phyloP scores from a whole-genome alignment of 64 coral and sea anemone genomes.

The Montipora sp. region DNA sequence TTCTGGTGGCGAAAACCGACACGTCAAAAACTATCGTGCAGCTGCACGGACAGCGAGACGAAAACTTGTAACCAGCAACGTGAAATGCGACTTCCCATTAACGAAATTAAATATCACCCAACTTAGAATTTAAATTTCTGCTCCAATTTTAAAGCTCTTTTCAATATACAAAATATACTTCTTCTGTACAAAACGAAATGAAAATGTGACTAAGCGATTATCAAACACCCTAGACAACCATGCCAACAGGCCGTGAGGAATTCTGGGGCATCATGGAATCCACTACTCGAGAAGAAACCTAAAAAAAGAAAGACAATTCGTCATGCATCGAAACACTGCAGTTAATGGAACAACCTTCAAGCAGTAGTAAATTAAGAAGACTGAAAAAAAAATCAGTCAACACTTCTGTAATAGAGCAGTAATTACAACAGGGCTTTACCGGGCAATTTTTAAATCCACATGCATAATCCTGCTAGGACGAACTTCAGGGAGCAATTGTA shows the following conservation, averaged over 20 bases:
- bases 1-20: background rate
- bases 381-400: too few relatives aligned
- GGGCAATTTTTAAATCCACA: too few relatives aligned
- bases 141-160: conserved; percentile 50
- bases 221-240: conserved; percentile 37
- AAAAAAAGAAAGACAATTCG: background rate
- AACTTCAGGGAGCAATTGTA: too few relatives aligned
- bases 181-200: conserved; percentile 45
- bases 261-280: conserved; percentile 31
- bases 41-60: background rate
- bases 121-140: conserved; percentile 15
- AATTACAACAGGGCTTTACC: too few relatives aligned
- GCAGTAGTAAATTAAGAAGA: too few relatives aligned
- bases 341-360: too few relatives aligned
- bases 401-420: too few relatives aligned
- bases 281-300: background rate
- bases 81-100: background rate
- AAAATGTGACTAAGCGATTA: conserved; percentile 14
- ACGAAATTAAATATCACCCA: conserved; percentile 43
- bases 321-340: background rate
- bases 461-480: too few relatives aligned
- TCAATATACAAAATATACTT: conserved; percentile 58
- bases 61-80: background rate
- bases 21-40: background rate
- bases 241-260: conserved; percentile 23